Evolutionary conservation across 2,113 vertebrate species (phyloP), one percentile per base, ranked within the genome.

Genomic region (Oncorhynchus clarkii): DNA sequence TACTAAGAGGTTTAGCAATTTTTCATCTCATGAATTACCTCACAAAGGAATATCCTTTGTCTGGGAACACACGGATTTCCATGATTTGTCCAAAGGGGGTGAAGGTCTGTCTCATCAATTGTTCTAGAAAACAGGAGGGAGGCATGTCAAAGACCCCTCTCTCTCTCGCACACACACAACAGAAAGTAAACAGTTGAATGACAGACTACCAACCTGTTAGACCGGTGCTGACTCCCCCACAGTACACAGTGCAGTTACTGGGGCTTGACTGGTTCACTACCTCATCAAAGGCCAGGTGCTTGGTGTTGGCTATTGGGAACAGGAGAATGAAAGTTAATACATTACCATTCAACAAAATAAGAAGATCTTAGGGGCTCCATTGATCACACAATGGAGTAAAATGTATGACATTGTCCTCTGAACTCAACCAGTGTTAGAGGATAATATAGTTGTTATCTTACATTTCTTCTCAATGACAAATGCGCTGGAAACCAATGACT

Each of bases 51-150:
- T 99, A 99, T 59, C 98, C 98, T 94, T 99, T 99, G 89, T 99
- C 98, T 0, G 97, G 98, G 88, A 99, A 99, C 86, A 99, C 96
- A 79, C 98, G 86, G 82, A 99, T 96, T 87, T 99, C 98, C 97
- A 99, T 94, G 88, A 99, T 98, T 92, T 97, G 97, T 75, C 98
- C 98, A 71, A 99, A 99, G 5, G 95, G 95, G 22, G 97, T 97
- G 88, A 99, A 99, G 60, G 98, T 98, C 94, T 98, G 97, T 85
- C 98, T 96, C 98, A 99, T 99, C 72, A 99, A 92, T 94, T 99
- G 97, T 84, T 99, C 98, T 99, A 1, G 2, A 82, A 51, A 31
- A 79, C 70, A 88, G 22, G 71, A 26, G 73, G 20, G n/a, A 34
- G 18, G 54, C 1, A 29, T 54, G 14, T 34, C 27, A 34, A 45